Base-by-base conservation (phyloP, 92 coral and sea anemone genomes). In the Zoanthus sociatus region DNA sequence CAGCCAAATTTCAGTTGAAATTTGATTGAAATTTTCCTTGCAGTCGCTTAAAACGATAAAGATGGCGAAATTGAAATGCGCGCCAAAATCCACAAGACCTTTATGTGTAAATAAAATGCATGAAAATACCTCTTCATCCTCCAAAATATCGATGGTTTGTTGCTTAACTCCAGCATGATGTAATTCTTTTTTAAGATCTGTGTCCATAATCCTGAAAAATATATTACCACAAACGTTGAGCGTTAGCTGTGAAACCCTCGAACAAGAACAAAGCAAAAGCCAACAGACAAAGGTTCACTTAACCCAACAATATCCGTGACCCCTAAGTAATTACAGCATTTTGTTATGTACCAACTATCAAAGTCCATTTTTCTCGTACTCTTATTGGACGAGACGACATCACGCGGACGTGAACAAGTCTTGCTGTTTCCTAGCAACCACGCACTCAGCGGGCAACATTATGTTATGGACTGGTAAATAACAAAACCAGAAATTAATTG, bases 241-340 rank as follows among this genome's bases (percentile, higher is more conserved):
- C 18, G 66, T 58, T 58, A 58, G 66, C 66, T 58, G 16, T 58
- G 66, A 58, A 58, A 58, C 66, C 66, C 66, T 58, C 66, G 66
- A 14, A 58, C 66, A 58, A 58, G 66, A 58, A 58, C 66, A 58
- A 58, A 20, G 66, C 66, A 58, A 58, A 58, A 58, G 66, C 66
- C 66, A 58, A 11, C 66, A 58, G 66, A 58, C 66, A 58, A 14
- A 58, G 66, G 16, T 11, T 58, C 66, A 58, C 66, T 58, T 58
- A 58, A 58, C 66, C 66, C 66, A 14, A 58, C 66, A 58, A 58
- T 20, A 14, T 58, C 66, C 16, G 66, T 58, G 66, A 58, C 66
- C 66, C 66, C 66, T 58, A 58, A 58, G 66, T 58, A 58, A 58
- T 58, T 58, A 58, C 66, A 58, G n/a, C 66, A 58, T 58, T 58